Conservation (phyloP, 2,888 invertebrate species). For the Venusia cambrica region DNA sequence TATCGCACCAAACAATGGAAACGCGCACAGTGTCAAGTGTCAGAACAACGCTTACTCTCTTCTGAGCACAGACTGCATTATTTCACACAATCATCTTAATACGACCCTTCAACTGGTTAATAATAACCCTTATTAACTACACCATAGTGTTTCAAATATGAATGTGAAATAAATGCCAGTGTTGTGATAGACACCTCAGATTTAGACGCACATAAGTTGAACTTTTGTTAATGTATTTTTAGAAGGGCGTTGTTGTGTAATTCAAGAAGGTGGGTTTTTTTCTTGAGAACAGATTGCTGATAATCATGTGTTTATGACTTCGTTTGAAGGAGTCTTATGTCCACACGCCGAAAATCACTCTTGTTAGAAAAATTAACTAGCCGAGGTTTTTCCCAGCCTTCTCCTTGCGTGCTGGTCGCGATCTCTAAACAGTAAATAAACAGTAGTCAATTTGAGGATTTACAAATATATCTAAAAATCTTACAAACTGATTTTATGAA, state of each 20-base stretch:
- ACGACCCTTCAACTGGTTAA: conserved; percentile 9
- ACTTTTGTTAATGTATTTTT: conserved; percentile 27
- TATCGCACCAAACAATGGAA: conserved; percentile 43
- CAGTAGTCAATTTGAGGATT: no score
- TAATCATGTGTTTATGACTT: conserved; percentile 1
- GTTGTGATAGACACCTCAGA: conserved; percentile 24
- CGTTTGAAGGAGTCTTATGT: no score
- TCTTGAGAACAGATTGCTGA: conserved; percentile 3
- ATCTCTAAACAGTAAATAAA: no score
- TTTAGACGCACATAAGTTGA: conserved; percentile 23
- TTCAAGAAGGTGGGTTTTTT: conserved; percentile 14
- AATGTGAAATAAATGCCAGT: background rate
- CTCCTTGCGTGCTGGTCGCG: no score
- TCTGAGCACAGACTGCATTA: conserved; percentile 57
- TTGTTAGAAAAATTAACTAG: no score
- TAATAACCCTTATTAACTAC: conserved; percentile 19
- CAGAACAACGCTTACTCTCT: conserved; percentile 72
- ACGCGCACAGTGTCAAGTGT: conserved; percentile 63
- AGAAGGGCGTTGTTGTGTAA: conserved; percentile 25
- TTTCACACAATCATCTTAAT: conserved; percentile 24
- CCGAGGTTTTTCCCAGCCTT: no score
- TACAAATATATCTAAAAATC: no score
- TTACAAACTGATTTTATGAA: no score
- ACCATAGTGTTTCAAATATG: conserved; percentile 18
- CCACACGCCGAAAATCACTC: no score